Evolutionary conservation across 2,888 invertebrate species (phyloP).

Genomic region (Rhamnusium bicolor): DNA sequence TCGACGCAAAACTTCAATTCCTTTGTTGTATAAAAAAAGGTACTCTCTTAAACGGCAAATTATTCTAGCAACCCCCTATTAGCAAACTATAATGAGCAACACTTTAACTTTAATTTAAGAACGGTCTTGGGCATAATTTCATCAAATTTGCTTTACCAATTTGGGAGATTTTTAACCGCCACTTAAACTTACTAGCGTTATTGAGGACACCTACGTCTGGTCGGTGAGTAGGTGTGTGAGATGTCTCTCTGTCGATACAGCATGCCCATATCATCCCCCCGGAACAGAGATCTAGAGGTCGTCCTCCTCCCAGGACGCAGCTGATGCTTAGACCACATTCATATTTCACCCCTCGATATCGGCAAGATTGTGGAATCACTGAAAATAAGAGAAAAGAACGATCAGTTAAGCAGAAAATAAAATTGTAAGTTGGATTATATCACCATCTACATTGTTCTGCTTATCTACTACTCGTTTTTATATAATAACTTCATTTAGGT

Average conservation of each 20-base stretch:
- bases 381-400: constrained; percentile 70
- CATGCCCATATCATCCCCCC: constrained; percentile 97
- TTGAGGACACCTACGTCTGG: constrained; percentile 80
- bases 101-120: no score
- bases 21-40: no score
- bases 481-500: no score
- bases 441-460: no score
- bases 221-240: constrained; percentile 61
- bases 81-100: no score
- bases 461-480: no score
- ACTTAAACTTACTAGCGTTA: constrained; percentile 87
- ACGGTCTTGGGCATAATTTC: neutral
- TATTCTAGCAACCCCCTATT: no score
- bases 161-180: neutral
- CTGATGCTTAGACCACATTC: constrained; percentile 93
- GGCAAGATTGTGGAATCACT: constrained; percentile 92
- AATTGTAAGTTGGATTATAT: no score
- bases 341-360: constrained; percentile 89
- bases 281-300: constrained; percentile 91
- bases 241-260: constrained; percentile 84
- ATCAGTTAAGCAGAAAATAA: neutral
- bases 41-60: no score
- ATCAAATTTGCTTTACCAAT: neutral
- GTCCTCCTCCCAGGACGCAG: constrained; percentile 90
- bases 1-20: no score